A percentile compares a stretch with the other conserved stretches of the same genome.
phyloP scores from a whole-genome alignment of 2,113 vertebrate genomes.

The Podarcis raffonei region DNA sequence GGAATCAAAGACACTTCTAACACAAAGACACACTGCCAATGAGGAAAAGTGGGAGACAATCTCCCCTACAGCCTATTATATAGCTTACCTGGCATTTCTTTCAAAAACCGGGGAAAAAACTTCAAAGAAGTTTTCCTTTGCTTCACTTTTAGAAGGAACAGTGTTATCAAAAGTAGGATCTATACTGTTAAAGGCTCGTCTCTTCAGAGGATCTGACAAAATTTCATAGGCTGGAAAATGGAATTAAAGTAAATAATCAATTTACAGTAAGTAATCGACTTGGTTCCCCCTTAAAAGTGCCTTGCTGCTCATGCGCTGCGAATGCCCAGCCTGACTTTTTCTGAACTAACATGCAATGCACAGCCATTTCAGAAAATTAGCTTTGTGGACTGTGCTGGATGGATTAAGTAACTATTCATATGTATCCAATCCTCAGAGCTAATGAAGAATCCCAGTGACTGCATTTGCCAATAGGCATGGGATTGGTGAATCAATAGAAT shows the following conservation, averaged over 20 bases:
- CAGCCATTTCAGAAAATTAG: not conserved
- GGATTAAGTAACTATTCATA: not conserved
- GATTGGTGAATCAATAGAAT: not conserved
- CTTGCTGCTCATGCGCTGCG: too few species aligned
- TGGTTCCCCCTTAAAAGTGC: too few species aligned
- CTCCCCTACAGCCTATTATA: not conserved
- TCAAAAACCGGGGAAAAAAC: constrained; percentile 91
- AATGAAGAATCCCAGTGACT: not conserved
- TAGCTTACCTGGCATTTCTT: constrained; percentile 89
- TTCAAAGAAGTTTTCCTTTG: constrained; percentile 93
- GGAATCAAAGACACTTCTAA: not conserved
- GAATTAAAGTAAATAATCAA: constrained; percentile 32
- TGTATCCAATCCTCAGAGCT: not conserved
- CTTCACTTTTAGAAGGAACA: constrained; percentile 93
- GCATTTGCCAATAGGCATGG: not conserved
- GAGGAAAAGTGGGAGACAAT: not conserved
- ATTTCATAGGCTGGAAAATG: constrained; percentile 89
- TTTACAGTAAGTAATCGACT: too few species aligned
- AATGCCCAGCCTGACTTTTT: too few species aligned
- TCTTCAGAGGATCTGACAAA: constrained; percentile 91
- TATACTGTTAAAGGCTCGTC: constrained; percentile 97
- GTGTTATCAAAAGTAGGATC: constrained; percentile 96
- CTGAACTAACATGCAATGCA: not conserved
- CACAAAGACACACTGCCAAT: not conserved
- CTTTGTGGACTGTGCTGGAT: not conserved